Percentiles rank a stretch among this genome's conserved stretches.
Evolutionary conservation across 2,113 vertebrate genomes (phyloP).

Genomic region (Fulmarus glacialis): DNA sequence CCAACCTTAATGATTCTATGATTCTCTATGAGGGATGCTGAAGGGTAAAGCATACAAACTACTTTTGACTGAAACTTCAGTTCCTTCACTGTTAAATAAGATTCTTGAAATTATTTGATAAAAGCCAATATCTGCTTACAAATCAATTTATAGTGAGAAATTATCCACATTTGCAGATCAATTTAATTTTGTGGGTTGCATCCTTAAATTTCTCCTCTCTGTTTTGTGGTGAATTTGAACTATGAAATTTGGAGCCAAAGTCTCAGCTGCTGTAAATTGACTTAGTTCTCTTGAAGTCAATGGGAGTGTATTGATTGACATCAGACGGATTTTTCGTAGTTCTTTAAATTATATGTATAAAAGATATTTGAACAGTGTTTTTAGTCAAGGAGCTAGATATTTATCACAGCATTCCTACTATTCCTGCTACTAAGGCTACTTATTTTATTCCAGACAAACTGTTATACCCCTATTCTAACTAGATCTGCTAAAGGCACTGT

Average conservation of each 20-base stretch:
- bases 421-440: neutral
- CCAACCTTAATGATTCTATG: no score
- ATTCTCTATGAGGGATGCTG: neutral
- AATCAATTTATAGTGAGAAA: conserved; percentile 4
- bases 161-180: neutral
- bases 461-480: rapidly evolving
- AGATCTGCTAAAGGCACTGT: neutral
- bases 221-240: neutral
- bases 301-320: neutral
- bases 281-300: neutral
- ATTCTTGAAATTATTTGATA: conserved; percentile 10
- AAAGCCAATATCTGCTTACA: neutral
- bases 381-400: neutral
- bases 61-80: neutral
- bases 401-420: neutral
- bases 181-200: neutral
- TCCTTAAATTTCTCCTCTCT: neutral
- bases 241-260: neutral
- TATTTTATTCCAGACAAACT: neutral
- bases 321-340: neutral
- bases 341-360: neutral
- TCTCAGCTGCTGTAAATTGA: neutral
- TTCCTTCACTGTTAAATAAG: neutral
- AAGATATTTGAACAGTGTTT: neutral
- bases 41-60: neutral